These are phyloP conservation scores for Bellardia pandia DNA, from an alignment of 2,888 invertebrate genomes.

Conservation along the genomic window DNA sequence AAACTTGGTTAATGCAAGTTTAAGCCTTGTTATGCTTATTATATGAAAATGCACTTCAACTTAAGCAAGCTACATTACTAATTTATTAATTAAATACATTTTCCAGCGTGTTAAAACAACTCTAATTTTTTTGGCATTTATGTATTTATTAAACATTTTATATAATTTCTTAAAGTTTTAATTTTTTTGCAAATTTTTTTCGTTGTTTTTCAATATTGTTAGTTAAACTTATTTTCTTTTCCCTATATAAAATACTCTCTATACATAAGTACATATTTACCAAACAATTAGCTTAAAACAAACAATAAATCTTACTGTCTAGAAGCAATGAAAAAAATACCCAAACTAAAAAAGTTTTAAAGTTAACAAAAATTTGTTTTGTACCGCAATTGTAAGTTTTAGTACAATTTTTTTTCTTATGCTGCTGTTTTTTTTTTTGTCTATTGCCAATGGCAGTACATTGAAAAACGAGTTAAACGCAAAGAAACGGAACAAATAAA, in stretches of 20 bases:
- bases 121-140: too few species aligned
- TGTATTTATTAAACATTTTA: too few species aligned
- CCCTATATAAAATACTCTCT: background rate
- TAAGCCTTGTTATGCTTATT: background rate
- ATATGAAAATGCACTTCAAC: background rate
- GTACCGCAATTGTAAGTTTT: conserved; percentile 48
- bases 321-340: background rate
- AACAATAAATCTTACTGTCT: conserved; percentile 67
- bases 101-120: too few species aligned
- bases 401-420: conserved; percentile 7
- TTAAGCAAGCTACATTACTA: background rate
- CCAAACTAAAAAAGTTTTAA: conserved; percentile 29
- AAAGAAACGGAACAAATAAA: conserved; percentile 61
- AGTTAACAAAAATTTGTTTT: conserved; percentile 41
- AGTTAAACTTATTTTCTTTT: background rate
- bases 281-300: conserved; percentile 68
- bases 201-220: background rate
- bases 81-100: background rate
- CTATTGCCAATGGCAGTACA: conserved; percentile 59
- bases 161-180: background rate
- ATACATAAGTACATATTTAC: conserved; percentile 42
- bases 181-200: too few species aligned
- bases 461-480: conserved; percentile 38
- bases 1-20: background rate
- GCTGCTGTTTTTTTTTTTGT: conserved; percentile 25